Evolutionary conservation across 2,888 invertebrate genomes (phyloP).

Genomic region (Drosophila hamatofila): DNA sequence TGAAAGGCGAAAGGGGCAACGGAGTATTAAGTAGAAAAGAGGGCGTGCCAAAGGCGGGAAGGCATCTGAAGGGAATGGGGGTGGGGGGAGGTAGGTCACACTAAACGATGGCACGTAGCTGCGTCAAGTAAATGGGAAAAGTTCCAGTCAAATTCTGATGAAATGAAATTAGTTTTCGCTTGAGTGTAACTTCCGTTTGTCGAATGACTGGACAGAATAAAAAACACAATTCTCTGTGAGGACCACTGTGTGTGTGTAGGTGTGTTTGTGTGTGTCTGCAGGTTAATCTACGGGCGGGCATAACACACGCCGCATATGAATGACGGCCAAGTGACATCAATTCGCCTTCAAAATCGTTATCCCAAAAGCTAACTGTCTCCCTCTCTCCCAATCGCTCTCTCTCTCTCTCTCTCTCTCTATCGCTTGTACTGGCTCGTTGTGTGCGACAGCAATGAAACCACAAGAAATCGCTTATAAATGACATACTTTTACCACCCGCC

Average conservation of each 20-base stretch:
- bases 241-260: slow-evolving; percentile 9
- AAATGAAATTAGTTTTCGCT: slow-evolving; percentile 75
- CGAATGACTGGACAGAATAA: slow-evolving; percentile 62
- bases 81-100: slow-evolving; percentile 10
- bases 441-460: slow-evolving; percentile 45
- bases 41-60: background rate
- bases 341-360: slow-evolving; percentile 61
- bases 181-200: slow-evolving; percentile 69
- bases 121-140: slow-evolving; percentile 70
- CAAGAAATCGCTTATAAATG: slow-evolving; percentile 59
- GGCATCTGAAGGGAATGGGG: fast-evolving
- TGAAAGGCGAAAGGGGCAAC: background rate
- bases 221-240: slow-evolving; percentile 33
- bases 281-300: slow-evolving; percentile 51
- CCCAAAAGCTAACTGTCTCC: slow-evolving; percentile 23
- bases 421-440: background rate
- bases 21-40: background rate
- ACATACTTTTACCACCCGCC: slow-evolving; percentile 40
- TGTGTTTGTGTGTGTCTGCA: slow-evolving; percentile 20
- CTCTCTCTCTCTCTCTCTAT: background rate
- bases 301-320: slow-evolving; percentile 51
- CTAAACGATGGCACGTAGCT: slow-evolving; percentile 67
- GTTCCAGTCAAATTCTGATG: slow-evolving; percentile 73
- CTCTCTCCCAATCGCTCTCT: background rate
- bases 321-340: slow-evolving; percentile 69